Evolutionary conservation across 2,797 vertebrate genomes (phyloP), one percentile per base, ranked within the genome.

Genomic region (Leptodactylus fallax): DNA sequence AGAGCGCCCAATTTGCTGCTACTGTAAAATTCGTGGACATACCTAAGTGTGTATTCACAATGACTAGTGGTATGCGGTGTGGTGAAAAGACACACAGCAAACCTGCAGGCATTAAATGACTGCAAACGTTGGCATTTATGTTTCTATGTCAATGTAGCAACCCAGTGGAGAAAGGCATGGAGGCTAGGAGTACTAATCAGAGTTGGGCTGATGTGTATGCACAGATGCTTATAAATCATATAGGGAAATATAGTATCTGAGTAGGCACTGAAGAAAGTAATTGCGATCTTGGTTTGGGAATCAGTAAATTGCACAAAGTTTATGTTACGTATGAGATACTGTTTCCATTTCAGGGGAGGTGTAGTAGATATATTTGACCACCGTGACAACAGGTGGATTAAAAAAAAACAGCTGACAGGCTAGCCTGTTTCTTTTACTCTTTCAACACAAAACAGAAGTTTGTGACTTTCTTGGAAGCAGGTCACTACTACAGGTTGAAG

Each of bases 401-500:
- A 19, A 27, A 23, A 74, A 47, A 47, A 16, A 47, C 69, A 76
- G 83, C 71, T 85, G 83, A 85, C 83, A 36, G 6, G 63, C 27
- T 79, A 36, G 51, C 21, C 76, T 55, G 49, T 71, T 58, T 86
- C 49, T 17, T 86, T 71, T 36, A 13, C 19, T 86, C 77, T 86
- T 79, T 86, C 77, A 86, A 80, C 85, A 80, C 51, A 58, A 86
- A 71, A 80, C 85, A 86, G 61, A 79, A 79, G 84, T 85, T 51
- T 78, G 16, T 49, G 74, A 23, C 58, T 25, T 53, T 58, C 58
- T 78, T 85, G 78, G 74, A 79, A 61, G 56, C 56, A 63, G 58
- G 71, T 63, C 72, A 65, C 58, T 11, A 45, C 17, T 13, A 51
- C 76, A 86, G 85, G 76, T 79, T 86, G 19, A 69, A 79, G 36